These are phyloP conservation scores for Brevimyrus niger DNA, from an alignment of 2,113 vertebrate species.

Conservation along the genomic window DNA sequence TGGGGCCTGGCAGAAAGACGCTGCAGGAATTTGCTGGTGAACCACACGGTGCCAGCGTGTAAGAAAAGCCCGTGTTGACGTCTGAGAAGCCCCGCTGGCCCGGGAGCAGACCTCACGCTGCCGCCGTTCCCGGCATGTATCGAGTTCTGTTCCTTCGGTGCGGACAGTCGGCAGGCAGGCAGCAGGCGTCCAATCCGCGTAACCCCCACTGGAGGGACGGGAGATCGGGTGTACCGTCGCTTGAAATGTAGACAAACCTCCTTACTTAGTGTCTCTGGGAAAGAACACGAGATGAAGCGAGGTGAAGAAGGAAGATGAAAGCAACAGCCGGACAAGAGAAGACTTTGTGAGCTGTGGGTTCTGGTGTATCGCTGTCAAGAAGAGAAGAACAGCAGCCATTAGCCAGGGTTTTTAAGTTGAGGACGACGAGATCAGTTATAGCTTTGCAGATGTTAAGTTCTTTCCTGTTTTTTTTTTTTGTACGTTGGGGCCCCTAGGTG, in stretches of 20 bases:
- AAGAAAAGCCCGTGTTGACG: not conserved
- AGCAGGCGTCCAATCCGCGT: not conserved
- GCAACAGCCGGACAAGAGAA: not conserved
- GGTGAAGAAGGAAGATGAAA: not conserved
- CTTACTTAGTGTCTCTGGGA: not conserved
- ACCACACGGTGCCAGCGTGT: not conserved
- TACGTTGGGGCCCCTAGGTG: not conserved
- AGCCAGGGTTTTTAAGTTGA: not conserved
- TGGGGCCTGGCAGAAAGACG: not conserved
- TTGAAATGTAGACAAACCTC: constrained; percentile 12
- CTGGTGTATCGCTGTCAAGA: not conserved
- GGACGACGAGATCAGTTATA: not conserved
- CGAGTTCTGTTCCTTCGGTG: not conserved
- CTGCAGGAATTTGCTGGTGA: not conserved
- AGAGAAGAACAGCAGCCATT: not conserved
- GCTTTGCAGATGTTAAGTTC: not conserved
- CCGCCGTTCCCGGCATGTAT: not conserved
- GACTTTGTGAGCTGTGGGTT: not conserved
- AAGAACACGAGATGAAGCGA: not conserved
- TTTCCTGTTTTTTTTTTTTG: not conserved
- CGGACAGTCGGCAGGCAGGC: constrained; percentile 22
- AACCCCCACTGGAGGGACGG: not conserved
- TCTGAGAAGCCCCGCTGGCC: not conserved
- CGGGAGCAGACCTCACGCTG: not conserved
- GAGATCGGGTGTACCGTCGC: not conserved